Evolutionary conservation across 2,113 vertebrate species (phyloP), one percentile per base, ranked within the genome.

Genomic region (Dipodomys ordii): DNA sequence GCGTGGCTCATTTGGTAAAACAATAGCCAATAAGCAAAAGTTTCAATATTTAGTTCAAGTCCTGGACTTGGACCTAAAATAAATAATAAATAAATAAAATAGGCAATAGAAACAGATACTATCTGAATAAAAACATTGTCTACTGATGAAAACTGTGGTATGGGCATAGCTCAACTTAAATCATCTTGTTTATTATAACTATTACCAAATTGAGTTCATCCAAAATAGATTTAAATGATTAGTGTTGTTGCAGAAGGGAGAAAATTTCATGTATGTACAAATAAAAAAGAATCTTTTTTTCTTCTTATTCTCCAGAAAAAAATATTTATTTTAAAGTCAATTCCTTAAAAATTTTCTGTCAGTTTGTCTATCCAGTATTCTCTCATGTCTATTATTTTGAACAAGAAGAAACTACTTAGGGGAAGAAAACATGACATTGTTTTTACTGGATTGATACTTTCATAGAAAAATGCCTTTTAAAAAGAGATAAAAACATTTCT

Each of bases 191-290:
- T 97, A 2, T 91, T 97, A 67, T 46, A 86, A 72, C 94, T 96
- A 96, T 53, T 95, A 95, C 81, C 96, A 96, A 96, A 95, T 97
- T 95, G 96, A 92, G 72, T 95, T 96, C 87, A 94, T 96, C 94
- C 92, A 97, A 97, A 97, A 96, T 94, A 97, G 87, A 95, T 96
- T 77, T 93, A 96, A 96, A 96, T 97, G 80, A 97, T 96, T 83
- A 95, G 76, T 95, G 60, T 95, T 95, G 72, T 91, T 92, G 93
- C 93, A 87, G 88, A 95, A 94, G 64, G 90, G 73, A 96, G 94
- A 96, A 65, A 89, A 89, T 97, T 46, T 27, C 30, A 4, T 57
- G 1, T 88, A 53, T 79, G 7, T 84, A 32, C 2, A 65, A 82
- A 49, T 65, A 30, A 0, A 57, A 79, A 46, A 23, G 20, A 46